Conservation (phyloP, 2,888 invertebrate genomes). For the Sesia apiformis region DNA sequence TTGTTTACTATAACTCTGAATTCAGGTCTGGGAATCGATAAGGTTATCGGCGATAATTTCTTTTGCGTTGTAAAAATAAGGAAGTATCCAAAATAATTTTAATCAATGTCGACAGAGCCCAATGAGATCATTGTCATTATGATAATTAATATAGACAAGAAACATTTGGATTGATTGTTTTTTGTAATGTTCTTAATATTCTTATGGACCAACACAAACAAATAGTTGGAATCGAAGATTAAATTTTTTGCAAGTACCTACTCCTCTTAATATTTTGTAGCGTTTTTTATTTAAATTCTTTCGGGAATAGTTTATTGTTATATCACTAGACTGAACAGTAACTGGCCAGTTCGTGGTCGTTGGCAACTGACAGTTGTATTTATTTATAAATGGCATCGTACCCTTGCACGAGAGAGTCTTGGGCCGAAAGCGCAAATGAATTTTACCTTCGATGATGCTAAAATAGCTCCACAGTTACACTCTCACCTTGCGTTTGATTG, state of each 20-base stretch:
- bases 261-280: too few relatives aligned
- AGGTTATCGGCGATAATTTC: slow-evolving; percentile 49
- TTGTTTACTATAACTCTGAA: slow-evolving; percentile 24
- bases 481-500: slow-evolving; percentile 74
- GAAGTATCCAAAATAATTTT: slow-evolving; percentile 46
- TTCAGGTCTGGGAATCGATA: slow-evolving; percentile 28
- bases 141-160: slow-evolving; percentile 29
- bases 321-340: slow-evolving; percentile 36
- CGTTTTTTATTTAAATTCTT: too few relatives aligned
- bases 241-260: too few relatives aligned
- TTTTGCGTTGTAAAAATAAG: slow-evolving; percentile 52
- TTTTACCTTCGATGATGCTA: slow-evolving; percentile 73
- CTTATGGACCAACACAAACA: too few relatives aligned
- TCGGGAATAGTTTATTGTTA: slow-evolving; percentile 20
- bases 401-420: slow-evolving; percentile 67
- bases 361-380: slow-evolving; percentile 58
- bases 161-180: too few relatives aligned
- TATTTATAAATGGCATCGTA: slow-evolving; percentile 67
- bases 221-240: too few relatives aligned
- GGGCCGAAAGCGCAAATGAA: slow-evolving; percentile 69
- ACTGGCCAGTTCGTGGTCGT: slow-evolving; percentile 15
- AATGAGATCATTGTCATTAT: slow-evolving; percentile 58
- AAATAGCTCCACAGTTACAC: slow-evolving; percentile 69
- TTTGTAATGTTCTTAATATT: too few relatives aligned
- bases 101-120: slow-evolving; percentile 45